Evolutionary conservation across 2,888 invertebrate genomes (phyloP), one percentile per base, ranked within the genome.

Genomic region (Acleris sparsana): DNA sequence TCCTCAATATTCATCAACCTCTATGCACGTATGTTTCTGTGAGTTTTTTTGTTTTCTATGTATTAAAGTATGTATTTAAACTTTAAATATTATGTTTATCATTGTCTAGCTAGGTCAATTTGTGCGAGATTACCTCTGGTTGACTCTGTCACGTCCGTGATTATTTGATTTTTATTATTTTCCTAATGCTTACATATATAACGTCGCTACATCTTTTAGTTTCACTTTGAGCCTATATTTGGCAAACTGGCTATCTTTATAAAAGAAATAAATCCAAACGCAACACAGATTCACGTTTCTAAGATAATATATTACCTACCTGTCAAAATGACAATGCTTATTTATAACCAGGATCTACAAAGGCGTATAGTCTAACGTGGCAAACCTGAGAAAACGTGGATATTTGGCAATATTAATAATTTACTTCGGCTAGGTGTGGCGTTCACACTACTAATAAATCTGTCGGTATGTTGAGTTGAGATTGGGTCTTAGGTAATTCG

Each of bases 371-470:
- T 44, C 44, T n/a, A 46, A 29, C 22, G 46, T 39, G 18, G 7
- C 33, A 29, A 55, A 53, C 16, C 16, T 48, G n/a, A 4, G 60
- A 56, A 64, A 39, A 53, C 18, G 60, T 20, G 39, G 55, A 55
- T 49, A 60, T 65, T 65, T 61, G 65, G 65, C 60, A 61, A 65
- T 49, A 46, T 56, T 51, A 55, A 61, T 61, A 65, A 65, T 29
- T 65, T 53, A 60, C 20, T 22, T 20, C 33, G 18, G 22, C 60
- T 55, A 56, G 55, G 65, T 52, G 60, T 61, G 65, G 49, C 9
- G 39, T 60, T 22, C 43, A 49, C 64, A 64, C 64, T 55, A 43
- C 64, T 59, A 53, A 64, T 64, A 64, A 60, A 64, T 64, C 59
- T 64, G 63, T 59, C 63, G 20, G 55, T 20, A 3, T 44, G 11